Percentiles rank a stretch among this genome's conserved stretches.
These are phyloP conservation scores for Montipora cactus DNA, from an alignment of 64 coral and sea anemone species.

Conservation along the genomic window DNA sequence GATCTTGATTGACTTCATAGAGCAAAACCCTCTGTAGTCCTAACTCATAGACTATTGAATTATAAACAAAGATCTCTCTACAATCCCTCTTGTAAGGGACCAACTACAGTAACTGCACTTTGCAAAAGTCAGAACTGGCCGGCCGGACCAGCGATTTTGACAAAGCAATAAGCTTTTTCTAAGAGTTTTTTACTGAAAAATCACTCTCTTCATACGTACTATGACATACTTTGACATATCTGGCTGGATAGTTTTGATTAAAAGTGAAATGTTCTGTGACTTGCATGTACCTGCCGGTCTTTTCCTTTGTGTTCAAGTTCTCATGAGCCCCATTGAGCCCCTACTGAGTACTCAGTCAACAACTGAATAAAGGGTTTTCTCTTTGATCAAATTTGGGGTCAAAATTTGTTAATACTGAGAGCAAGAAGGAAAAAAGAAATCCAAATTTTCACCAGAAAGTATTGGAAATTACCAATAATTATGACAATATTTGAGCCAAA, in stretches of 20 bases:
- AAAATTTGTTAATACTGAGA: background rate
- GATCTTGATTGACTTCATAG: constrained; percentile 2
- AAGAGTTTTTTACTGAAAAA: background rate
- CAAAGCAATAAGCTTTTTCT: too few relatives aligned
- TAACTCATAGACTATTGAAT: constrained; percentile 10
- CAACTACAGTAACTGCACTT: constrained; percentile 12
- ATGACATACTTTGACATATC: background rate
- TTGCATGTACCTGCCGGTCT: background rate
- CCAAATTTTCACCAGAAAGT: constrained; percentile 8
- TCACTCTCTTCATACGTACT: background rate
- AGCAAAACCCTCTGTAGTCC: constrained; percentile 7
- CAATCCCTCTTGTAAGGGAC: background rate
- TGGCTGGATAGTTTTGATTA: background rate
- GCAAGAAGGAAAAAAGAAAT: background rate
- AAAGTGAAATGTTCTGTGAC: background rate
- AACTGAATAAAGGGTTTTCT: constrained; percentile 7
- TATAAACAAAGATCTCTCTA: background rate
- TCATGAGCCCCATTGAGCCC: background rate
- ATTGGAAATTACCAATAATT: background rate
- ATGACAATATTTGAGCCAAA: constrained; percentile 1
- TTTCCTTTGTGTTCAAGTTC: constrained; percentile 4
- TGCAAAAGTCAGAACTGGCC: background rate
- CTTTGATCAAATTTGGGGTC: background rate
- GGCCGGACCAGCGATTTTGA: too few relatives aligned
- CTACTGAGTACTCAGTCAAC: constrained; percentile 8